These are phyloP conservation scores for Sinocyclocheilus grahami DNA, from an alignment of 2,113 vertebrate species.

Conservation along the genomic window DNA sequence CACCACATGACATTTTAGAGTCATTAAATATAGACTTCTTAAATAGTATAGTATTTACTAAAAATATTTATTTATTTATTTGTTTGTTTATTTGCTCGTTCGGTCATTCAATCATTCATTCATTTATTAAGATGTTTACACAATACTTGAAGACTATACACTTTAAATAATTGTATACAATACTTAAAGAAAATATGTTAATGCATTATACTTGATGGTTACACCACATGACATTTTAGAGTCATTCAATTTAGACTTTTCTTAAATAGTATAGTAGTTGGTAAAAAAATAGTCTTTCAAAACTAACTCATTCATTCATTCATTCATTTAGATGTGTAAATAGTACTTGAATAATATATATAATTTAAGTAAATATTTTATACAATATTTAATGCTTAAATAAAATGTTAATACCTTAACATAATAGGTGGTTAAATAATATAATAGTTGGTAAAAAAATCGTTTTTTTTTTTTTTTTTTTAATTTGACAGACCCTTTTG, in stretches of 20 bases:
- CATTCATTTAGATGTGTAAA: too few relatives aligned
- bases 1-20: too few relatives aligned
- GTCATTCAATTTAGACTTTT: not conserved
- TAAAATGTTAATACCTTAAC: not conserved
- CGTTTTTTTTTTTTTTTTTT: too few relatives aligned
- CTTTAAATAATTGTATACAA: too few relatives aligned
- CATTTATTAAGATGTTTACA: too few relatives aligned
- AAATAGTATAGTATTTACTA: not conserved
- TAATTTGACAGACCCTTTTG: too few relatives aligned
- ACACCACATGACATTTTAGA: not conserved
- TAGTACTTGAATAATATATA: too few relatives aligned
- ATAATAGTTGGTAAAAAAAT: not conserved
- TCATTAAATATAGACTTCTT: not conserved
- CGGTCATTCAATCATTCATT: too few relatives aligned
- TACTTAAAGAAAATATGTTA: too few relatives aligned
- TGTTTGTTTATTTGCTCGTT: too few relatives aligned
- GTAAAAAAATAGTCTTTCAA: not conserved
- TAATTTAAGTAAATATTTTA: too few relatives aligned
- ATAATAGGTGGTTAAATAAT: not conserved
- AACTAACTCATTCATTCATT: not conserved
- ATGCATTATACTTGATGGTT: not conserved
- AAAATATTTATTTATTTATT: not conserved
- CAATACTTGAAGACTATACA: too few relatives aligned
- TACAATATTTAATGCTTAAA: not conserved
- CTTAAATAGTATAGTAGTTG: not conserved